Evolutionary conservation across 1,140 invertebrate genomes (phyloP).

Genomic region (Steinernema khuongi): DNA sequence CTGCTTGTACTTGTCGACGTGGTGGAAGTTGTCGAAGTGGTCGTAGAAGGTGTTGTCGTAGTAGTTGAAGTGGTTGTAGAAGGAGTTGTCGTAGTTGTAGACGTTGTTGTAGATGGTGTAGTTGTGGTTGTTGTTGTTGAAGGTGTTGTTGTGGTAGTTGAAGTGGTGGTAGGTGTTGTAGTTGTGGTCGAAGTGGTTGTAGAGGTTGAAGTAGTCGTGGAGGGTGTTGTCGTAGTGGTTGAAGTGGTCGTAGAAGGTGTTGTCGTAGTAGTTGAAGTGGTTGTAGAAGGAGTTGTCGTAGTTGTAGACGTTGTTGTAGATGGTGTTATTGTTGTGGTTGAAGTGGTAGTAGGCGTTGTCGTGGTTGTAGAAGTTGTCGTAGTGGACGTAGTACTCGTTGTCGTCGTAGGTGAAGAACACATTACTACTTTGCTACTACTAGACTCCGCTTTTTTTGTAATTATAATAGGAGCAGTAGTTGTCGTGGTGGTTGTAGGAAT

Average conservation of each 20-base stretch:
- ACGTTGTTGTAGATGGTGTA: background rate
- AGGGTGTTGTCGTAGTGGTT: background rate
- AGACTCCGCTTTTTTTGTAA: too few relatives aligned
- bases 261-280: background rate
- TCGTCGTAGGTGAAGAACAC: too few relatives aligned
- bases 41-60: too few relatives aligned
- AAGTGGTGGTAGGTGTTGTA: background rate
- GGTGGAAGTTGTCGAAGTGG: background rate
- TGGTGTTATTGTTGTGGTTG: conserved; percentile 9
- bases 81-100: background rate
- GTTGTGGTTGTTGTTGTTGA: background rate
- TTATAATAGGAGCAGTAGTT: background rate
- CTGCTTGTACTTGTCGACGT: background rate
- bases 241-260: background rate
- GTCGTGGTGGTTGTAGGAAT: background rate
- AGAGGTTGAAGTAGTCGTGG: background rate
- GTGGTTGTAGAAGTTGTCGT: background rate
- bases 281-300: background rate
- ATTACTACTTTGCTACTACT: too few relatives aligned
- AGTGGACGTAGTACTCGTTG: background rate
- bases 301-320: background rate
- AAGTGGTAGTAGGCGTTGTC: background rate
- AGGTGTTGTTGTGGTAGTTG: background rate
- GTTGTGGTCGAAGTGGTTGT: background rate
- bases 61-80: too few relatives aligned